Percentiles rank a stretch among this genome's conserved stretches.
Evolutionary conservation across 2,113 vertebrate genomes (phyloP).

Genomic region (Halichoerus grypus): DNA sequence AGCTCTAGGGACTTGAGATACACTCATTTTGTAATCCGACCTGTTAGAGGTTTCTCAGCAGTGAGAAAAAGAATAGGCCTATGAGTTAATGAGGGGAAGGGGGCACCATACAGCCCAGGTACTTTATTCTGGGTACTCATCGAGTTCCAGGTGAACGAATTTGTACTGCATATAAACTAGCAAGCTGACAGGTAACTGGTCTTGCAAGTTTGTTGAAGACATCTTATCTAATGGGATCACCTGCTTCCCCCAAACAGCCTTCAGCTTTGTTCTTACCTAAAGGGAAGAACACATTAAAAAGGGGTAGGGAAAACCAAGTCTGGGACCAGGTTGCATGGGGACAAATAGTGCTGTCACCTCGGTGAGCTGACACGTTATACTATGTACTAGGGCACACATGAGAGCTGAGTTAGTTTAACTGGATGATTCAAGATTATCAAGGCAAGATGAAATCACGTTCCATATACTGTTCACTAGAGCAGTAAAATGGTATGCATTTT

Average conservation of each 20-base stretch:
- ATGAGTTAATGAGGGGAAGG: neutral
- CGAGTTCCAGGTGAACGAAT: neutral
- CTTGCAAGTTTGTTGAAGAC: neutral
- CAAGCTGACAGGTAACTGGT: neutral
- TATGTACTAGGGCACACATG: fast-evolving
- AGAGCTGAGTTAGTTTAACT: neutral
- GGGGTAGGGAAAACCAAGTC: neutral
- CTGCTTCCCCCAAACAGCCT: neutral
- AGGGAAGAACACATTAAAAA: neutral
- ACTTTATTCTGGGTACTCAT: neutral
- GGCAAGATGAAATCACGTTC: neutral
- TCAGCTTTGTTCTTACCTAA: neutral
- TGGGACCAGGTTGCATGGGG: neutral
- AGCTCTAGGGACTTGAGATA: neutral
- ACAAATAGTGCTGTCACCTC: fast-evolving
- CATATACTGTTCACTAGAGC: neutral
- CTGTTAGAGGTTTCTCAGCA: neutral
- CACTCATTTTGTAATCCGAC: neutral
- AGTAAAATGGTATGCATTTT: neutral
- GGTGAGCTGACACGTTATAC: fast-evolving
- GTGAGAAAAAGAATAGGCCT: neutral
- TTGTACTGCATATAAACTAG: neutral
- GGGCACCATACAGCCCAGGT: neutral
- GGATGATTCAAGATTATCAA: neutral
- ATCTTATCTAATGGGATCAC: neutral